A percentile compares a stretch with the other conserved stretches of the same genome.
Evolutionary conservation across 2,888 invertebrate species (phyloP).

Genomic region (Watsonalla binaria): DNA sequence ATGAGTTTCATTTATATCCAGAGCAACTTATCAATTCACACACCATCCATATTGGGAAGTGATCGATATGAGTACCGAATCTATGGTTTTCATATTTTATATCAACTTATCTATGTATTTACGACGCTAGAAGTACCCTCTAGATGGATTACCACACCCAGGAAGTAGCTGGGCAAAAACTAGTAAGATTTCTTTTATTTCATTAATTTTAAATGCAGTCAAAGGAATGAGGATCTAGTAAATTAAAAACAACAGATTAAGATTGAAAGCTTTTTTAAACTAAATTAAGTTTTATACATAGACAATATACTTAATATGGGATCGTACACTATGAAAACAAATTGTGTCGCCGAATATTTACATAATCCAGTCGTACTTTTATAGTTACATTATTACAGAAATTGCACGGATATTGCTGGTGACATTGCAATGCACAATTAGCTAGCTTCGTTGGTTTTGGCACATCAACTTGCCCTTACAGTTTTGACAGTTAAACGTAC

Average conservation of each 20-base stretch:
- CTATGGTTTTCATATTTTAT: no score
- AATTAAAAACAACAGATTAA: constrained; percentile 47
- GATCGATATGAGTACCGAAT: no score
- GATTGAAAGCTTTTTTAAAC: constrained; percentile 73
- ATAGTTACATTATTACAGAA: constrained; percentile 8
- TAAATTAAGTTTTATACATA: constrained; percentile 65
- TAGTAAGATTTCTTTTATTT: no score
- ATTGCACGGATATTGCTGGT: constrained; percentile 1
- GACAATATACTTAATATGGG: constrained; percentile 56
- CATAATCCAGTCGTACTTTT: constrained; percentile 25
- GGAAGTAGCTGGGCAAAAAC: no score
- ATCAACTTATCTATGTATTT: no score
- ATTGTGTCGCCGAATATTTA: constrained; percentile 51
- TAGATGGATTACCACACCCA: no score
- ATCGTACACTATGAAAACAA: constrained; percentile 56
- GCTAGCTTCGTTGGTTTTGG: constrained; percentile 8
- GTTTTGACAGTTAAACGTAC: constrained; percentile 42
- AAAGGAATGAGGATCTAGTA: constrained; percentile 10
- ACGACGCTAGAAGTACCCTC: no score
- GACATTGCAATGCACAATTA: constrained; percentile 1
- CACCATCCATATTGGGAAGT: no score
- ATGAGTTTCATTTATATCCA: constrained; percentile 25
- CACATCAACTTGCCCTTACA: constrained; percentile 47
- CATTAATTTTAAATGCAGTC: neutral
- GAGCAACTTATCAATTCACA: no score